Evolutionary conservation across 2,113 vertebrate species (phyloP).

Genomic region (Panurus biarmicus): DNA sequence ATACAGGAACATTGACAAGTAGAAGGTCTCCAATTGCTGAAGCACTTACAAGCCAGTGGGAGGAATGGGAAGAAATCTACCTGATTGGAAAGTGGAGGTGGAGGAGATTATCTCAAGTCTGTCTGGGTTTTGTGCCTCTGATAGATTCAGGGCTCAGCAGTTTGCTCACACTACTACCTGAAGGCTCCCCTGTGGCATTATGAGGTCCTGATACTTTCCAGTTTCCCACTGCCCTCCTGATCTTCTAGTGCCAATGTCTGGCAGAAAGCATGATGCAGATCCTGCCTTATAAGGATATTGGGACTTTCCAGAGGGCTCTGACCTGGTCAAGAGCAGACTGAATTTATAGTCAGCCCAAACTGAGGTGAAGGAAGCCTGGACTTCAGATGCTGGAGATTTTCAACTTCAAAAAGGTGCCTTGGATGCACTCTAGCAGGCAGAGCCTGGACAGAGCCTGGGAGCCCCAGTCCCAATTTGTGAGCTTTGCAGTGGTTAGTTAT

Average conservation of each 20-base stretch:
- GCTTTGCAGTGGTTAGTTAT: not conserved
- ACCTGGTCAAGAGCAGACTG: not conserved
- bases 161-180: not conserved
- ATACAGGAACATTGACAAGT: not conserved
- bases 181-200: not conserved
- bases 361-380: not conserved
- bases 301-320: not conserved
- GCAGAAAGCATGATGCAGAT: not conserved
- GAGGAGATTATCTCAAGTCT: not conserved
- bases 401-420: not conserved
- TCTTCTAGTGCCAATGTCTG: not conserved
- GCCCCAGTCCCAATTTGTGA: fast-evolving
- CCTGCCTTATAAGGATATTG: not conserved
- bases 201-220: not conserved
- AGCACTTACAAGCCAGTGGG: not conserved
- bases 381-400: not conserved
- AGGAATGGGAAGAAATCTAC: not conserved
- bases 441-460: not conserved
- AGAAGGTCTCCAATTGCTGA: not conserved
- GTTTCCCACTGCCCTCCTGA: not conserved
- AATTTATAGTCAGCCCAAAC: not conserved
- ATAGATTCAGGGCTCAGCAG: not conserved
- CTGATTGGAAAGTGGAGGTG: not conserved
- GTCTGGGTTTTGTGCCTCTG: not conserved
- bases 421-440: not conserved